A percentile compares a stretch with the other conserved stretches of the same genome.
These are phyloP conservation scores for Noctua pronuba DNA, from an alignment of 2,888 invertebrate genomes.

Conservation along the genomic window DNA sequence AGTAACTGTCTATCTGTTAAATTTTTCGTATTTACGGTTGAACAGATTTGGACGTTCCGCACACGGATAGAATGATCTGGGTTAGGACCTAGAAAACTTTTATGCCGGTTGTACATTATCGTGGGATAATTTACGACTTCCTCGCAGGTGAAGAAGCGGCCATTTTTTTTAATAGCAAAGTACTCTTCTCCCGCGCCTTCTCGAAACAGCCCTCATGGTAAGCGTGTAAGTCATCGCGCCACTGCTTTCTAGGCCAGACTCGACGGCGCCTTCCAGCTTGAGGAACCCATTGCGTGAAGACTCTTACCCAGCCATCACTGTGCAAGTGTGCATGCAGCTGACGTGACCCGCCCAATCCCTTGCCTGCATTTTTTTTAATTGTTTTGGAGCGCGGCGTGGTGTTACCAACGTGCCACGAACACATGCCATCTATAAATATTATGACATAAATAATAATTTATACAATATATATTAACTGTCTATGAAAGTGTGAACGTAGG, in stretches of 20 bases:
- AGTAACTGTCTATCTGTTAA: neutral
- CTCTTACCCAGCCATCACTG: neutral
- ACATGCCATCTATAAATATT: neutral
- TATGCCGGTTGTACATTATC: neutral
- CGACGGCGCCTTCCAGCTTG: neutral
- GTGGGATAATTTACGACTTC: neutral
- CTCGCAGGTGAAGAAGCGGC: neutral
- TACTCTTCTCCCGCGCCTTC: neutral
- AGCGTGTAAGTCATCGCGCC: neutral
- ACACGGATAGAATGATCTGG: neutral
- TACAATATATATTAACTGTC: neutral
- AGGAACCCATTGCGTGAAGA: neutral
- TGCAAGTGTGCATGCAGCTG: neutral
- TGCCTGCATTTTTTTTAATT: neutral
- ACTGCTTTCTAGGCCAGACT: neutral
- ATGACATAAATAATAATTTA: neutral
- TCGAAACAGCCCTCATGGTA: neutral
- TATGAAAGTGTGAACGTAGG: slow-evolving; percentile 1
- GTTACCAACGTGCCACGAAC: neutral
- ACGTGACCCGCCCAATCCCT: neutral
- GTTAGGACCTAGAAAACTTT: neutral
- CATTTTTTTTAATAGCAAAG: neutral
- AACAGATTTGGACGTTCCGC: neutral
- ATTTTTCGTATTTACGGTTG: neutral
- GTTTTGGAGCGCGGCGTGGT: neutral